Evolutionary conservation across 2,888 invertebrate genomes (phyloP).

Genomic region (Cremastinae sp.): DNA sequence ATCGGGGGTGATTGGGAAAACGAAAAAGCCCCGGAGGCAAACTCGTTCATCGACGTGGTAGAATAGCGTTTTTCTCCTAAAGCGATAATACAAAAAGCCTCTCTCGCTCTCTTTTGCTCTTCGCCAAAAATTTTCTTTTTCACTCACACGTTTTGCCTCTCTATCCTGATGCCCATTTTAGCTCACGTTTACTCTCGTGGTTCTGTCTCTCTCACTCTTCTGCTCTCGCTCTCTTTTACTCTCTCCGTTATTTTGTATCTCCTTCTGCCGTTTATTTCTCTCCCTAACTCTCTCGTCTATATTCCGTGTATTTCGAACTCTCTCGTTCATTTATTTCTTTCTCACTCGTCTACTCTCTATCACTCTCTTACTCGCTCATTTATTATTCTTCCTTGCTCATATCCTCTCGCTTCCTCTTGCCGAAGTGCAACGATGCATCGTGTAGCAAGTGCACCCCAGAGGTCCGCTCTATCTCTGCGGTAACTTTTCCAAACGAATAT

Average conservation of each 20-base stretch:
- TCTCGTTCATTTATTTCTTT: too few relatives aligned
- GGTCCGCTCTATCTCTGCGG: conserved; percentile 26
- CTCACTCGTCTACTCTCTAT: too few relatives aligned
- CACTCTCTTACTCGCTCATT: too few relatives aligned
- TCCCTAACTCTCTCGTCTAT: background rate
- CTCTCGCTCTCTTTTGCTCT: background rate
- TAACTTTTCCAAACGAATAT: conserved; percentile 26
- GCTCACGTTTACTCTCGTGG: too few relatives aligned
- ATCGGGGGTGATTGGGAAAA: conserved; percentile 29
- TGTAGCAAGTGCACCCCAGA: conserved; percentile 41
- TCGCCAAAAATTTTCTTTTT: too few relatives aligned
- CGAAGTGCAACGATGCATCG: conserved; percentile 34
- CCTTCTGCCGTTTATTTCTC: too few relatives aligned
- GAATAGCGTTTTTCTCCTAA: conserved; percentile 30
- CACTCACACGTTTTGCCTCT: too few relatives aligned
- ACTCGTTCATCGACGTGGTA: conserved; percentile 38
- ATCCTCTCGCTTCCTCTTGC: too few relatives aligned
- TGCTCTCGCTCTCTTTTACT: too few relatives aligned
- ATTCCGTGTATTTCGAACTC: too few relatives aligned
- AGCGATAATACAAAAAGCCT: conserved; percentile 49
- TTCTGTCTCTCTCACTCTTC: background rate
- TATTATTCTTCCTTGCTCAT: background rate
- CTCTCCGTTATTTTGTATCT: too few relatives aligned
- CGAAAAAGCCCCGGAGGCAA: conserved; percentile 22
- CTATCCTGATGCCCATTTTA: too few relatives aligned